Evolutionary conservation across 2,888 invertebrate genomes (phyloP).

Genomic region (Ormia ochracea): DNA sequence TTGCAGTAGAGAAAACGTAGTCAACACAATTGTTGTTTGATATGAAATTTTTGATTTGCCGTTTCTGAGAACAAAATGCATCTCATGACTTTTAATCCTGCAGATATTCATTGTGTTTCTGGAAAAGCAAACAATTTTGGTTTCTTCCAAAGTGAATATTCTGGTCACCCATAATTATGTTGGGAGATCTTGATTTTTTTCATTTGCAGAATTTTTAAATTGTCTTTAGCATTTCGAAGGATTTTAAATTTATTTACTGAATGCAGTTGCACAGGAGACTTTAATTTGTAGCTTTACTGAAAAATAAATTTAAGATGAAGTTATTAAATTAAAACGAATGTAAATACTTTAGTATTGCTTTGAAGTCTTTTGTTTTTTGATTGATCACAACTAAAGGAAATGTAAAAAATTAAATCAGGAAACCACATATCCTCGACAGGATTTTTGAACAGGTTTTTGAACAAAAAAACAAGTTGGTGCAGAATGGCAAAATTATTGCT

Average conservation of each 20-base stretch:
- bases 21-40: conserved; percentile 35
- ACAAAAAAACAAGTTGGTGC: no score
- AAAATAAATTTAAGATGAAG: no score
- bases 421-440: no score
- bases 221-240: background rate
- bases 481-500: no score
- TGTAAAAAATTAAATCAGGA: no score
- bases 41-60: conserved; percentile 42
- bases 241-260: background rate
- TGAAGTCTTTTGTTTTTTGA: no score
- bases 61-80: conserved; percentile 9
- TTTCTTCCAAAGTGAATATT: background rate
- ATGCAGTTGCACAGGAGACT: no score
- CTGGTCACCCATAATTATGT: conserved; percentile 41
- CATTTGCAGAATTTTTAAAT: background rate
- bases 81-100: conserved; percentile 9
- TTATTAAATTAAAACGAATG: no score
- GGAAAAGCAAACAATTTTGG: conserved; percentile 14
- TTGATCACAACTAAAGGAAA: no score
- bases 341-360: no score
- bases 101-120: conserved; percentile 17
- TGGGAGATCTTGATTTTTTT: background rate
- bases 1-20: background rate
- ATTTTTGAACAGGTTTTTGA: no score
- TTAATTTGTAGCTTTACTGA: no score